phyloP scores from a whole-genome alignment of 2,797 vertebrate genomes.

The Oceanodroma leucorhoa region DNA sequence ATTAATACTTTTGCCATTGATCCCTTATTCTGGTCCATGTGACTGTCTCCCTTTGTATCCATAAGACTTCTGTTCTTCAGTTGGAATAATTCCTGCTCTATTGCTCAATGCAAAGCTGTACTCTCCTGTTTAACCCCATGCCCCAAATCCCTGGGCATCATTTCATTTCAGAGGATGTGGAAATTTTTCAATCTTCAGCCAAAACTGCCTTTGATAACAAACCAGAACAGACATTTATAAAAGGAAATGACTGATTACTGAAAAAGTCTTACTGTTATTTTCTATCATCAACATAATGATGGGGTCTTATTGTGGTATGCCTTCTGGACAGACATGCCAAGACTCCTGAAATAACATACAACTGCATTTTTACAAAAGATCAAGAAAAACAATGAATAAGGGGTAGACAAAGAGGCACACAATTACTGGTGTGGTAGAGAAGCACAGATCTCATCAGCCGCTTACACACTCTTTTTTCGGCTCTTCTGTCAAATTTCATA shows the following conservation, averaged over 20 bases:
- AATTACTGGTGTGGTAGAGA: background rate
- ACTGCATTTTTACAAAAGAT: background rate
- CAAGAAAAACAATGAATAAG: background rate
- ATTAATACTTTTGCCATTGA: background rate
- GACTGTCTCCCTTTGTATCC: background rate
- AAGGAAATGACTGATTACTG: constrained; percentile 13
- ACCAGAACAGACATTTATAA: constrained; percentile 25
- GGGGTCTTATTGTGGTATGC: constrained; percentile 26
- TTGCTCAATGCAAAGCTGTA: background rate
- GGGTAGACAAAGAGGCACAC: background rate
- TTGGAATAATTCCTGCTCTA: background rate
- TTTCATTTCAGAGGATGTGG: background rate
- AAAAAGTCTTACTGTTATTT: constrained; percentile 25
- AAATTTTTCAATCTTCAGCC: background rate
- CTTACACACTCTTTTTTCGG: background rate
- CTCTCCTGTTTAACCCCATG: background rate
- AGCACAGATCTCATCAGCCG: background rate
- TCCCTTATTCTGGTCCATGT: background rate
- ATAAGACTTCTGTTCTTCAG: background rate
- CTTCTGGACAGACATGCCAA: background rate
- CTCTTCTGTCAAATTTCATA: background rate
- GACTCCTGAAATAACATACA: background rate
- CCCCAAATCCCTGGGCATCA: background rate
- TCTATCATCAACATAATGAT: constrained; percentile 40
- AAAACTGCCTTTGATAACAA: constrained; percentile 20